Conservation (phyloP, 2,797 vertebrate genomes). For the Gadopsis marmoratus region DNA sequence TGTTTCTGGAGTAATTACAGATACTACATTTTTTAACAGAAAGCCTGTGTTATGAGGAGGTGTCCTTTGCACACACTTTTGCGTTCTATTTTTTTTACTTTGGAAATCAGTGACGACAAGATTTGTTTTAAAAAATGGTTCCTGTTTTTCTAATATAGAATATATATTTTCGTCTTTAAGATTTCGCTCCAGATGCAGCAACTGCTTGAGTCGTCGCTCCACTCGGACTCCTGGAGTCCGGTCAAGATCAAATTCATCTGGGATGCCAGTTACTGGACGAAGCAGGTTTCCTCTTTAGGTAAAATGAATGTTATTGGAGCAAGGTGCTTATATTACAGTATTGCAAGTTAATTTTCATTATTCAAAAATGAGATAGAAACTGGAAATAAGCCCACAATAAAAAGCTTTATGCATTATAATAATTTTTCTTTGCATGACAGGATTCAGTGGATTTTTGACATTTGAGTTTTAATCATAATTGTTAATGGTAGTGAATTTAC, state of each 20-base stretch:
- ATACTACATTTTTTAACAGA: too few relatives aligned
- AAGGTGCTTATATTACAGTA: background rate
- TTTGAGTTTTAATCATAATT: background rate
- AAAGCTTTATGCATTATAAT: background rate
- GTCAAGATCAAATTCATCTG: slow-evolving; percentile 96
- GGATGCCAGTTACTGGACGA: slow-evolving; percentile 98
- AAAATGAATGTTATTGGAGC: slow-evolving; percentile 32
- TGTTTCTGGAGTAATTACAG: slow-evolving; percentile 3
- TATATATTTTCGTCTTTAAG: slow-evolving; percentile 74
- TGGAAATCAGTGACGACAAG: background rate
- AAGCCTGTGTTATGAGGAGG: background rate
- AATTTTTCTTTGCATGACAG: background rate
- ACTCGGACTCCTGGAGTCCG: slow-evolving; percentile 87
- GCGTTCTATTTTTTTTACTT: background rate
- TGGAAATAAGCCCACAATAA: background rate
- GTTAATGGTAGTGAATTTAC: background rate
- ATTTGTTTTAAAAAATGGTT: background rate
- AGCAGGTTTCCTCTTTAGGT: slow-evolving; percentile 95
- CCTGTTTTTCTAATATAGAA: background rate
- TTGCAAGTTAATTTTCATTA: background rate
- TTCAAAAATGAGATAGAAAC: background rate
- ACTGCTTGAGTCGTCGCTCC: slow-evolving; percentile 90
- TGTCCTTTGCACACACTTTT: background rate
- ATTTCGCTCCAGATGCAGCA: slow-evolving; percentile 98
- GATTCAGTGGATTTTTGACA: background rate